These are phyloP conservation scores for Erebia aethiops DNA, from an alignment of 2,888 invertebrate species.

Conservation along the genomic window DNA sequence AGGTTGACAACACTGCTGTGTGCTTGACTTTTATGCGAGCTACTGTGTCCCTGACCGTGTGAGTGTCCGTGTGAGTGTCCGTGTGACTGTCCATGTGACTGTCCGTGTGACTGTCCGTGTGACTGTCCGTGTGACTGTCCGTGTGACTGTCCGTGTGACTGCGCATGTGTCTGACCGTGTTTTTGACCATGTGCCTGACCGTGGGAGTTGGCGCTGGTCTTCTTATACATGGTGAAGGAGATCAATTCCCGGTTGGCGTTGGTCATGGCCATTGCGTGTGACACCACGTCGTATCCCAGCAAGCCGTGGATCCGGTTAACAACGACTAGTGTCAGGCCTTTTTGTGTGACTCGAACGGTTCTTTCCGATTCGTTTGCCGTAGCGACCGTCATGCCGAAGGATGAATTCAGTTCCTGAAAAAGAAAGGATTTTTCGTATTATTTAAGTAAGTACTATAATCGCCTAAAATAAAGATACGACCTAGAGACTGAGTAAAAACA, in stretches of 20 bases:
- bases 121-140: slow-evolving; percentile 5
- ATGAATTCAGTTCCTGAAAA: slow-evolving; percentile 71
- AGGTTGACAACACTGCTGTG: slow-evolving; percentile 66
- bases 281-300: slow-evolving; percentile 77
- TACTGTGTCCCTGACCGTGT: slow-evolving; percentile 46
- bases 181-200: slow-evolving; percentile 46
- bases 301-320: slow-evolving; percentile 75
- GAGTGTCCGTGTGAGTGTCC: slow-evolving; percentile 52
- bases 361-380: slow-evolving; percentile 61
- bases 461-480: too few relatives aligned
- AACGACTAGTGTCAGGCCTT: slow-evolving; percentile 71
- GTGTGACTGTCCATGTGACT: slow-evolving; percentile 53
- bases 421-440: background rate
- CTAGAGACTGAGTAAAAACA: too few relatives aligned
- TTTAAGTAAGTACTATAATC: background rate
- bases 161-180: background rate
- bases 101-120: slow-evolving; percentile 55
- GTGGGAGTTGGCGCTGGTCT: slow-evolving; percentile 57
- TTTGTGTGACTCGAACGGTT: slow-evolving; percentile 69
- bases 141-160: slow-evolving; percentile 54
- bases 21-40: slow-evolving; percentile 52
- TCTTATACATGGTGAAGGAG: slow-evolving; percentile 79
- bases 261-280: slow-evolving; percentile 79
- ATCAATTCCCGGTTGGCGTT: slow-evolving; percentile 76
- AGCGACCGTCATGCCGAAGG: slow-evolving; percentile 65